These are phyloP conservation scores for Drosophila rufa DNA, from an alignment of 1,140 invertebrate species.

Conservation along the genomic window DNA sequence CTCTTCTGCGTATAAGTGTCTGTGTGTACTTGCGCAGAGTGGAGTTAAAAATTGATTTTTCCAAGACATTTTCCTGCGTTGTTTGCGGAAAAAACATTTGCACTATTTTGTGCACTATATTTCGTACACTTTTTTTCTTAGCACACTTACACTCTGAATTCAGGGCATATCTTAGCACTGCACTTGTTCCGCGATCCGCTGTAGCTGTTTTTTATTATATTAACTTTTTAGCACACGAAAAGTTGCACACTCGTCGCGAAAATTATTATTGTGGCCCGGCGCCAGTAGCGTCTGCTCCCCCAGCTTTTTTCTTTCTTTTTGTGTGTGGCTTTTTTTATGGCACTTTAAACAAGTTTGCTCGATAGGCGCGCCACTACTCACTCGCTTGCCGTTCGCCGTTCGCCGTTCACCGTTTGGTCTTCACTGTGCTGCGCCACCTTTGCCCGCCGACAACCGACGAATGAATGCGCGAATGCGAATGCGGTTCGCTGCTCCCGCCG, in stretches of 20 bases:
- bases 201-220: slow-evolving; percentile 3
- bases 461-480: slow-evolving; percentile 42
- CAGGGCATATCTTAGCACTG: slow-evolving; percentile 20
- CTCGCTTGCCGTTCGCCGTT: slow-evolving; percentile 23
- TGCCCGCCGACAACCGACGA: slow-evolving; percentile 40
- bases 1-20: slow-evolving; percentile 16
- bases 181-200: slow-evolving; percentile 14
- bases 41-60: slow-evolving; percentile 80
- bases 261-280: slow-evolving; percentile 49
- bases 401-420: slow-evolving; percentile 16
- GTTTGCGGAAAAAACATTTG: slow-evolving; percentile 57
- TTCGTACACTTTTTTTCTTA: slow-evolving; percentile 2
- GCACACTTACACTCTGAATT: slow-evolving; percentile 34
- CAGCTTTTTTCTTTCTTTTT: slow-evolving; percentile 28
- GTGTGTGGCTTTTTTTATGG: slow-evolving; percentile 54
- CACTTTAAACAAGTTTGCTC: slow-evolving; percentile 59
- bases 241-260: slow-evolving; percentile 49
- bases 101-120: slow-evolving; percentile 6
- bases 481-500: slow-evolving; percentile 14
- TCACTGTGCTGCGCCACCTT: slow-evolving; percentile 35
- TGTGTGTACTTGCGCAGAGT: slow-evolving; percentile 68
- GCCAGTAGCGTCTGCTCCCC: slow-evolving; percentile 48
- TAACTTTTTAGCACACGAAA: slow-evolving; percentile 17
- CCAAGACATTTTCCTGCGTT: slow-evolving; percentile 63
- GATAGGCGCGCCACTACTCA: slow-evolving; percentile 41